Base-by-base conservation (phyloP, 2,797 vertebrate species). In the Pseudochromis fuscus region DNA sequence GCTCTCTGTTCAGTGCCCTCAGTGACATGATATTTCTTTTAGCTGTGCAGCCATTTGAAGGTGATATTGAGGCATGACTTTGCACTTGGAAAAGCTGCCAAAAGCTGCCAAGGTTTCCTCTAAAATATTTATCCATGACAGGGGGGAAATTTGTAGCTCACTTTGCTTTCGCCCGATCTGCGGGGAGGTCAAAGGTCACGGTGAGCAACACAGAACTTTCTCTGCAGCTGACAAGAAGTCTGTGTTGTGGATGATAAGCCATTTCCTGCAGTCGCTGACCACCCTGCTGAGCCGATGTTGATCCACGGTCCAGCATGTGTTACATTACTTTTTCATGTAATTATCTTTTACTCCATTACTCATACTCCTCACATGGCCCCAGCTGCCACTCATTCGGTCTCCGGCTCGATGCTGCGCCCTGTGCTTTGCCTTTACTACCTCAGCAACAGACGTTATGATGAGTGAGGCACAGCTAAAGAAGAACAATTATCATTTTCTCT, bases 401-500 rank as follows among this genome's bases (percentile, higher is more conserved):
- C 4, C 23, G 27, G 62, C 61, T 58, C 53, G 66, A 76, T 10
- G 55, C 49, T 27, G 23, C n/a, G 52, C 67, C 71, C 75, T 18
- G 38, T 31, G 53, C 53, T 75, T n/a, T 46, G 56, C 49, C 40
- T 73, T 80, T 55, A 77, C 56, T 45, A 52, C 72, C 72, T 68
- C 72, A 28, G 75, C 61, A n/a, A 21, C 55, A 33, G 70, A 79
- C 71, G 35, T 73, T 52, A 60, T 82, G 79, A 84, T 79, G 77
- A 89, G 73, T 59, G 70, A 86, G 79, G 84, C 76, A 81, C 68
- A 53, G 72, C 72, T 72, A 81, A 89, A 68, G 45, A 79, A 88
- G 74, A 83, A 89, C 84, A 88, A 91, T 87, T 88, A 89, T 87
- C 82, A 78, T 88, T 90, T 89, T 87, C 80, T 73, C 80, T 77